Percentiles rank a stretch among this genome's conserved stretches.
Conservation (phyloP, 2,113 vertebrate species). For the Lampris megalopsis region DNA sequence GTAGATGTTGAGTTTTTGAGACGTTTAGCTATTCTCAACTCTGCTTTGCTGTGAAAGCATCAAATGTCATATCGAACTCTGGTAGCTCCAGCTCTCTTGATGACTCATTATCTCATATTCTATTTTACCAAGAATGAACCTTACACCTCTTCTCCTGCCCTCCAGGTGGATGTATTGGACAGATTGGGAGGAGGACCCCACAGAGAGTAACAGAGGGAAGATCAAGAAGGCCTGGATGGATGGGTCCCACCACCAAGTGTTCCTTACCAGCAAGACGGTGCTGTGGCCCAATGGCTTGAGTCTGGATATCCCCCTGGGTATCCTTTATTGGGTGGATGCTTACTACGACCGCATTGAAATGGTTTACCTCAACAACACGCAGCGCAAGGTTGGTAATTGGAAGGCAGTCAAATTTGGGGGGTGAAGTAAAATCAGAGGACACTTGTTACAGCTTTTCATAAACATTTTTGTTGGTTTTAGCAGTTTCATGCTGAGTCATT, state of each 20-base stretch:
- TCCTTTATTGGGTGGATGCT: slow-evolving; percentile 98
- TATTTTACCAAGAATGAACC: neutral
- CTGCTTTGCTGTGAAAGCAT: slow-evolving; percentile 18
- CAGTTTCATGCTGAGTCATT: too few species aligned
- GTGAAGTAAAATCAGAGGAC: neutral
- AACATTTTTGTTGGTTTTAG: too few species aligned
- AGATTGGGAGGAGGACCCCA: slow-evolving; percentile 97
- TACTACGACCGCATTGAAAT: slow-evolving; percentile 97
- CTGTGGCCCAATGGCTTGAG: slow-evolving; percentile 97
- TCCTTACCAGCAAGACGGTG: slow-evolving; percentile 94
- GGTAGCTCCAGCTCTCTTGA: neutral
- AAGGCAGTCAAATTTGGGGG: too few species aligned
- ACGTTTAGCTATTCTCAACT: neutral
- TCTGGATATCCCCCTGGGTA: slow-evolving; percentile 91
- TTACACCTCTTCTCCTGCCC: slow-evolving; percentile 1
- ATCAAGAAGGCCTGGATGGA: slow-evolving; percentile 99
- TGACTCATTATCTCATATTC: slow-evolving; percentile 1
- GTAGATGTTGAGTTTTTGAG: slow-evolving; percentile 3
- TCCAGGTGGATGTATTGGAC: slow-evolving; percentile 99
- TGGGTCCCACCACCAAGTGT: slow-evolving; percentile 90
- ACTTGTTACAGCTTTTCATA: too few species aligned
- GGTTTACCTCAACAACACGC: slow-evolving; percentile 91
- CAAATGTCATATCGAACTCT: slow-evolving; percentile 1
- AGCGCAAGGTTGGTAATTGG: slow-evolving; percentile 85
- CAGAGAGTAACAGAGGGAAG: slow-evolving; percentile 94